Conservation (phyloP, 1,140 invertebrate genomes). For the Epicauta chinensis region DNA sequence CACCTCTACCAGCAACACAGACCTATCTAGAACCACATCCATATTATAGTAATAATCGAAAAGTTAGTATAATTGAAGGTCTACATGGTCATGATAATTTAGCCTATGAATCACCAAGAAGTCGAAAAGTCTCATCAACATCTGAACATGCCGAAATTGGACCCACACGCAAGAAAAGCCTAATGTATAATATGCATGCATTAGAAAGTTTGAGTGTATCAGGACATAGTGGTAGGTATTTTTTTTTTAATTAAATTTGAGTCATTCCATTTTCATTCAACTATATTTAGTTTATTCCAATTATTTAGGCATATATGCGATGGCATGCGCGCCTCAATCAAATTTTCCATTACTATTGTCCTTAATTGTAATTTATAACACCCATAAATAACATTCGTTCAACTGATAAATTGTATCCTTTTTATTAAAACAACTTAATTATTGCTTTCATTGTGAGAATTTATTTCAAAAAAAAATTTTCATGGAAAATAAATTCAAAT, state of each 20-base stretch:
- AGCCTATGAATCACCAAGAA: constrained; percentile 36
- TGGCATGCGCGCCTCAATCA: too few species aligned
- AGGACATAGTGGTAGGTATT: constrained; percentile 3
- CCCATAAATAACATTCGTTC: too few species aligned
- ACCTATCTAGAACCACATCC: constrained; percentile 5
- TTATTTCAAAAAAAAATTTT: too few species aligned
- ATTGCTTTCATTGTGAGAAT: too few species aligned
- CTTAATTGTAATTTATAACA: too few species aligned
- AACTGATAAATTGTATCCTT: too few species aligned
- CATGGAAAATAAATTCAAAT: too few species aligned
- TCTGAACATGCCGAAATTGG: constrained; percentile 43
- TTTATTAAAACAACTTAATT: too few species aligned
- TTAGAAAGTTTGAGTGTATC: constrained; percentile 3
- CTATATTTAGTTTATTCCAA: not conserved
- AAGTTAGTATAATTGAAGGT: constrained; percentile 27
- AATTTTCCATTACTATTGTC: too few species aligned
- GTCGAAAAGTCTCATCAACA: constrained; percentile 34
- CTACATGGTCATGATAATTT: constrained; percentile 36
- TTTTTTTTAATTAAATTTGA: not conserved
- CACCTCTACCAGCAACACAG: constrained; percentile 7
- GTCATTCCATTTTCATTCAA: not conserved
- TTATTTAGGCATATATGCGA: not conserved
- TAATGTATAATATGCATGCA: constrained; percentile 48
- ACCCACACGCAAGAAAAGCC: constrained; percentile 58
- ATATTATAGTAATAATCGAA: not conserved